A percentile compares a stretch with the other conserved stretches of the same genome.
These are phyloP conservation scores for Bhutanitis thaidina DNA, from an alignment of 2,888 invertebrate species.

Conservation along the genomic window DNA sequence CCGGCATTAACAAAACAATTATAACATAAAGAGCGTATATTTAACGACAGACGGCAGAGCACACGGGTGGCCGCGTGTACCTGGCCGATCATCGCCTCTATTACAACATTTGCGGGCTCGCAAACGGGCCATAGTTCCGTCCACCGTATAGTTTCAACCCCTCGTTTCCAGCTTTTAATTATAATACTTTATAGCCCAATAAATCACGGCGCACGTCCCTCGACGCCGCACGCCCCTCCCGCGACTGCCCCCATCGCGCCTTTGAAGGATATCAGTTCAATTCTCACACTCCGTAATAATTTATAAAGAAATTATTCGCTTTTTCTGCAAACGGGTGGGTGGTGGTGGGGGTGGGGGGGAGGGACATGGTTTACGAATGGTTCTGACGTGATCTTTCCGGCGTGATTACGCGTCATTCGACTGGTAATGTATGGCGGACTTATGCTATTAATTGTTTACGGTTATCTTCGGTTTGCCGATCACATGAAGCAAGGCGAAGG, in stretches of 20 bases:
- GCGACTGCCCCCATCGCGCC: slow-evolving; percentile 40
- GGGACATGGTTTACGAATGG: slow-evolving; percentile 24
- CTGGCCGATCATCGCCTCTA: slow-evolving; percentile 31
- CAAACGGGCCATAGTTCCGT: slow-evolving; percentile 61
- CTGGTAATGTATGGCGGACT: slow-evolving; percentile 22
- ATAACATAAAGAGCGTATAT: neutral
- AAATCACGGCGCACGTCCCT: slow-evolving; percentile 81
- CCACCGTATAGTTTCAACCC: slow-evolving; percentile 67
- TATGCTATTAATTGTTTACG: slow-evolving; percentile 27
- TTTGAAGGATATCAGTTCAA: slow-evolving; percentile 84
- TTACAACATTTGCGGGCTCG: slow-evolving; percentile 40
- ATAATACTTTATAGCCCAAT: slow-evolving; percentile 90
- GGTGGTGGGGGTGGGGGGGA: slow-evolving; percentile 19
- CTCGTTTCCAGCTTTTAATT: slow-evolving; percentile 82
- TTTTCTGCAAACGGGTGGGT: slow-evolving; percentile 25
- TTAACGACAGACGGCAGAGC: neutral
- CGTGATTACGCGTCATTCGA: slow-evolving; percentile 24
- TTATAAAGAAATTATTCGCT: slow-evolving; percentile 84
- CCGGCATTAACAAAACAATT: neutral
- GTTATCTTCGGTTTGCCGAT: slow-evolving; percentile 22
- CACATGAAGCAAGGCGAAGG: slow-evolving; percentile 23
- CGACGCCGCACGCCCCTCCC: slow-evolving; percentile 49
- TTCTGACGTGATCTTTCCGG: slow-evolving; percentile 25
- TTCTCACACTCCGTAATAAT: slow-evolving; percentile 83
- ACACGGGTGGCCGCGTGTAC: slow-evolving; percentile 17